Conservation (phyloP, 2,113 vertebrate genomes). For the Brachypteracias leptosomus region DNA sequence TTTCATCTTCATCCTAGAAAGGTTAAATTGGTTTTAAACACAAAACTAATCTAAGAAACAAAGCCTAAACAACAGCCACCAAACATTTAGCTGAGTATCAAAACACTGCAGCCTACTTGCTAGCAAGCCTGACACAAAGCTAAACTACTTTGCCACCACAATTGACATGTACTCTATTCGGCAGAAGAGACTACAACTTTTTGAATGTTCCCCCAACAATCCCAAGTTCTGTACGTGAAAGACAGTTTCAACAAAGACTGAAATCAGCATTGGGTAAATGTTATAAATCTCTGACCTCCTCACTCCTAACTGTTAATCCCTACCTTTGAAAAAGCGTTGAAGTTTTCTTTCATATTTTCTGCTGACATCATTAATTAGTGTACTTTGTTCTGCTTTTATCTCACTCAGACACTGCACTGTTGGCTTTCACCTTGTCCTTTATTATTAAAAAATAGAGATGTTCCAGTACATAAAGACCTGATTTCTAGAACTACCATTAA, state of each 20-base stretch:
- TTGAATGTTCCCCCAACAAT: neutral
- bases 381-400: neutral
- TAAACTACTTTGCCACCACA: neutral
- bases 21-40: neutral
- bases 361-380: neutral
- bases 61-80: neutral
- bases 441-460: neutral
- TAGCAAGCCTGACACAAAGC: neutral
- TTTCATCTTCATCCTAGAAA: conserved; percentile 65
- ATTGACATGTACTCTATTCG: neutral
- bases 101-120: neutral
- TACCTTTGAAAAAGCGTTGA: neutral
- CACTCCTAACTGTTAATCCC: neutral
- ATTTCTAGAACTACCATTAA: neutral
- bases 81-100: neutral
- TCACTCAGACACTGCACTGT: neutral
- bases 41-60: neutral
- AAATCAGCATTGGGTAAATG: neutral
- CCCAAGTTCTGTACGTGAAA: neutral
- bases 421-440: neutral
- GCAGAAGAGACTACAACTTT: neutral
- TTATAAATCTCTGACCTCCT: neutral
- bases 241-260: neutral
- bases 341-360: neutral
- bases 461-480: neutral